These are phyloP conservation scores for Bubo blakistoni DNA, from an alignment of 2,113 vertebrate species.

Conservation along the genomic window DNA sequence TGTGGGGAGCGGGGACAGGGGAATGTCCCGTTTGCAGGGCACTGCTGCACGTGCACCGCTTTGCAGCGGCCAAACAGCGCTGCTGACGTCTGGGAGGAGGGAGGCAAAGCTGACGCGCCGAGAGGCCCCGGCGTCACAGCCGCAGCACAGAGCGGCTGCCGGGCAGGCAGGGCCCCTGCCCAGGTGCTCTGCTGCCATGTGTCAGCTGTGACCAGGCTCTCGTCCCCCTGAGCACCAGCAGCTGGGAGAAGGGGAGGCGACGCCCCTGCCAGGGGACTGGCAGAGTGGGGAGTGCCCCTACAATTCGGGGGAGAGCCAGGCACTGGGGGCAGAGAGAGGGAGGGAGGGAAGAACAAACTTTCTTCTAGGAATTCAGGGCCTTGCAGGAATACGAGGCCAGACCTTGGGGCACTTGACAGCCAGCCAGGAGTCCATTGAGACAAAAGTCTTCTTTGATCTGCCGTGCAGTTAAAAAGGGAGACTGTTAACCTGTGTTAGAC, in stretches of 20 bases:
- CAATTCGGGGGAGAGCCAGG: not conserved
- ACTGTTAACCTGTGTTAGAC: slow-evolving; percentile 70
- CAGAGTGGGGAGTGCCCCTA: not conserved
- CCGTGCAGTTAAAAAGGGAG: slow-evolving; percentile 54
- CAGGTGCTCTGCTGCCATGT: not conserved
- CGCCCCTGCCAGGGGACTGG: not conserved
- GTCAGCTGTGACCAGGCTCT: not conserved
- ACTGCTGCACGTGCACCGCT: not conserved
- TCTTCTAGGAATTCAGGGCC: slow-evolving; percentile 37
- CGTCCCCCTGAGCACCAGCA: not conserved
- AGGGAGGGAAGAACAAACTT: slow-evolving; percentile 20
- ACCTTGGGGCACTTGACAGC: slow-evolving; percentile 58
- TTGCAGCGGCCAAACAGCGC: not conserved
- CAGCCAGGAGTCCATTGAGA: slow-evolving; percentile 64
- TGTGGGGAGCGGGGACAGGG: fast-evolving
- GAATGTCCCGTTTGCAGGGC: not conserved
- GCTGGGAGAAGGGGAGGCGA: not conserved
- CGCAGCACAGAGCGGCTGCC: not conserved
- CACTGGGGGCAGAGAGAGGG: not conserved
- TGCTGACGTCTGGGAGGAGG: not conserved
- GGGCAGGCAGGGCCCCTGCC: not conserved
- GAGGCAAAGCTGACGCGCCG: fast-evolving
- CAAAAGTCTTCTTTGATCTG: slow-evolving; percentile 73
- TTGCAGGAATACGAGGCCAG: not conserved
- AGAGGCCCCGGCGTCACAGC: not conserved